A percentile compares a stretch with the other conserved stretches of the same genome.
Conservation (phyloP, 2,797 vertebrate genomes). For the Danio albolineatus region DNA sequence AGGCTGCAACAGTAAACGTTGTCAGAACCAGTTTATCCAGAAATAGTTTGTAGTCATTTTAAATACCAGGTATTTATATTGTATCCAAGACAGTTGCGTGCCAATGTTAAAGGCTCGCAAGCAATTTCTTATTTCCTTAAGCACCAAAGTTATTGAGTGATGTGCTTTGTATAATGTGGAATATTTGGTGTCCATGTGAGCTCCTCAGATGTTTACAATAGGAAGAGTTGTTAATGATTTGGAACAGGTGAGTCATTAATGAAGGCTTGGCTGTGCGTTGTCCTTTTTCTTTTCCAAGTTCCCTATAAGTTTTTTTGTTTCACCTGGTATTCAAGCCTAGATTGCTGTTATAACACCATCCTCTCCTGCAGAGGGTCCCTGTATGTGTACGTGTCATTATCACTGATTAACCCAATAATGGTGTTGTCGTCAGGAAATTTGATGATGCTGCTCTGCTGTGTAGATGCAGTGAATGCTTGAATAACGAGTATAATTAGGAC, state of each 20-base stretch:
- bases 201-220: conserved; percentile 12
- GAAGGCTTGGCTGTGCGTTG: not conserved
- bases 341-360: conserved; percentile 28
- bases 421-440: conserved; percentile 37
- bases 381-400: conserved; percentile 26
- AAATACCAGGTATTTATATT: not conserved
- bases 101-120: not conserved
- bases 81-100: not conserved
- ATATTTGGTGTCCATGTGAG: conserved; percentile 25
- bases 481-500: conserved; percentile 36
- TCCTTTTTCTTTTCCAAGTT: conserved; percentile 17
- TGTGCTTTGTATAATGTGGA: not conserved
- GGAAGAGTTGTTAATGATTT: conserved; percentile 38
- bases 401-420: conserved; percentile 36
- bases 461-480: conserved; percentile 37
- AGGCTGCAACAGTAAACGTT: too few species aligned
- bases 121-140: not conserved
- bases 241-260: conserved; percentile 23
- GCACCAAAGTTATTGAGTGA: not conserved
- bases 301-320: not conserved
- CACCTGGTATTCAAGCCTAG: not conserved
- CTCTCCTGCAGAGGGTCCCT: not conserved
- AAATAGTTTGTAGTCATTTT: not conserved
- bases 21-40: too few species aligned
- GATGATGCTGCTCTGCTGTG: conserved; percentile 30